Evolutionary conservation across 2,113 vertebrate species (phyloP).

Genomic region (Carassius auratus): DNA sequence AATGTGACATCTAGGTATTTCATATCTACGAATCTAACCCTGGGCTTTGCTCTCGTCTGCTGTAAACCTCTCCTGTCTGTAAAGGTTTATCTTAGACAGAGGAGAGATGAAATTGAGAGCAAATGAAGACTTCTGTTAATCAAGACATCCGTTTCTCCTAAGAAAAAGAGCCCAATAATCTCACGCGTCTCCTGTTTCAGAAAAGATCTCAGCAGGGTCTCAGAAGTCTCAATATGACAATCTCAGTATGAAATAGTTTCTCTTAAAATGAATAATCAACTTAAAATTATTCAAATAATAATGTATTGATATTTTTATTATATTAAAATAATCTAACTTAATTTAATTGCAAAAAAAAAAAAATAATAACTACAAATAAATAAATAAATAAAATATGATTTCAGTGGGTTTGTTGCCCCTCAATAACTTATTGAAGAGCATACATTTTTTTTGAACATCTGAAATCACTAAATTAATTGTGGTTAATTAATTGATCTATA

Average conservation of each 20-base stretch:
- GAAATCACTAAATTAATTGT: too few relatives aligned
- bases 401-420: too few relatives aligned
- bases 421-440: too few relatives aligned
- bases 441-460: too few relatives aligned
- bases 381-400: too few relatives aligned
- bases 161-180: too few relatives aligned
- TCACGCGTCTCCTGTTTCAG: too few relatives aligned
- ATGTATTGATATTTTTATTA: too few relatives aligned
- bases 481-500: neutral
- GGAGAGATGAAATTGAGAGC: neutral
- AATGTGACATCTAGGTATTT: neutral
- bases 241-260: too few relatives aligned
- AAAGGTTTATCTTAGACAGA: neutral
- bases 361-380: too few relatives aligned
- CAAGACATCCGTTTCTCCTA: neutral
- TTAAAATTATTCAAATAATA: too few relatives aligned
- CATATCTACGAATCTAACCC: neutral
- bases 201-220: neutral
- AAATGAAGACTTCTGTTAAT: neutral
- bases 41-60: neutral
- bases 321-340: neutral
- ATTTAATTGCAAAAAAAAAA: neutral
- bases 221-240: neutral
- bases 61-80: neutral
- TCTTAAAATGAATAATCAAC: neutral